phyloP scores from a whole-genome alignment of 2,888 invertebrate species.

The Colletes collaris region DNA sequence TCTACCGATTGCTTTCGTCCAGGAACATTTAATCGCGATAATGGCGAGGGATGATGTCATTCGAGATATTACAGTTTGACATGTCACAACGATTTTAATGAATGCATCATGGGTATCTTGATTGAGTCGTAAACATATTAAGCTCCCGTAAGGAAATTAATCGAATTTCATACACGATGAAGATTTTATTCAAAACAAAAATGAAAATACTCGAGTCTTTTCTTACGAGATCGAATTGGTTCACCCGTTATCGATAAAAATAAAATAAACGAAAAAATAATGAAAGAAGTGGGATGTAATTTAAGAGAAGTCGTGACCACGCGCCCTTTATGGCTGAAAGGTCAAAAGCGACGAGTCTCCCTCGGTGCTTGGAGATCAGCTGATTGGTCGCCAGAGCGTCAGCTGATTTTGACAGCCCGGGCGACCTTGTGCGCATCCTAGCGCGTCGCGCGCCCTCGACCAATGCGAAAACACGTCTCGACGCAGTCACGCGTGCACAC shows the following conservation, averaged over 20 bases:
- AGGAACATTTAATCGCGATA: constrained; percentile 21
- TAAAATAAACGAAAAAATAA: no score
- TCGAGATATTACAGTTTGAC: not conserved
- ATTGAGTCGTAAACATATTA: not conserved
- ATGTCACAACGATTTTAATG: constrained; percentile 5
- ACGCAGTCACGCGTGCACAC: not conserved
- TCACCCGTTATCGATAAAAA: no score
- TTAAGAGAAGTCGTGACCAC: no score
- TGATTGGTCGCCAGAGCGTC: constrained; percentile 69
- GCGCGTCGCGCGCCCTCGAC: constrained; percentile 28
- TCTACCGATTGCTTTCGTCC: constrained; percentile 4
- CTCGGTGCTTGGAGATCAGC: constrained; percentile 65
- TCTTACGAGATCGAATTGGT: no score
- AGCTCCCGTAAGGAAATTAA: not conserved
- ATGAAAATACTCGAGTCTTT: no score
- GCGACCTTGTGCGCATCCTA: constrained; percentile 67
- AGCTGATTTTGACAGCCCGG: constrained; percentile 78
- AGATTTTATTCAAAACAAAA: no score
- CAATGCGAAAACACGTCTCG: constrained; percentile 19
- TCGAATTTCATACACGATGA: not conserved
- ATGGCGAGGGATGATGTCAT: constrained; percentile 30
- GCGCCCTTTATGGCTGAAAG: constrained; percentile 8
- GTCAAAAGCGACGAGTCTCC: constrained; percentile 20
- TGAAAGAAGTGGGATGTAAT: not conserved
- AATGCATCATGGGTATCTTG: not conserved